These are phyloP conservation scores for Drosophila neonasuta DNA, from an alignment of 2,888 invertebrate species.

Conservation along the genomic window DNA sequence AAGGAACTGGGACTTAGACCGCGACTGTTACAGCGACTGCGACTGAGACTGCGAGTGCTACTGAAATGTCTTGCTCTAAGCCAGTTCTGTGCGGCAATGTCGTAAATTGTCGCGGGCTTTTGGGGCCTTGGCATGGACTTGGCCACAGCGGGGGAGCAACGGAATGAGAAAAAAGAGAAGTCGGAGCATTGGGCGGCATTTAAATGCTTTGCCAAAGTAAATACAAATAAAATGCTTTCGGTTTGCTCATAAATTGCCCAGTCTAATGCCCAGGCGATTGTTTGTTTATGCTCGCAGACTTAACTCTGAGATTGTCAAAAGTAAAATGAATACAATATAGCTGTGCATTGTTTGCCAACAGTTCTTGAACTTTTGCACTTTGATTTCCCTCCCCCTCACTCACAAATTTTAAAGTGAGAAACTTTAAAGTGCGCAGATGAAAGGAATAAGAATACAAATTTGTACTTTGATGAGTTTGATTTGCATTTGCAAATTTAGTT, in stretches of 20 bases:
- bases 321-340: slow-evolving; percentile 31
- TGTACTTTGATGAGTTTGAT: neutral
- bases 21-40: neutral
- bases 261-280: slow-evolving; percentile 49
- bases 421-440: neutral
- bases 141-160: slow-evolving; percentile 24
- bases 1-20: slow-evolving; percentile 14
- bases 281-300: slow-evolving; percentile 50
- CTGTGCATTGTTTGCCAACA: slow-evolving; percentile 2
- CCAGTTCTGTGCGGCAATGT: slow-evolving; percentile 45
- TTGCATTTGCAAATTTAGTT: neutral
- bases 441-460: no score
- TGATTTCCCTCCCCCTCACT: neutral
- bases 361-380: neutral
- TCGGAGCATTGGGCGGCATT: slow-evolving; percentile 24
- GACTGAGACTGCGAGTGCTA: neutral
- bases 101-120: slow-evolving; percentile 61
- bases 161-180: neutral
- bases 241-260: slow-evolving; percentile 46
- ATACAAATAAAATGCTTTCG: slow-evolving; percentile 54
- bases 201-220: slow-evolving; percentile 51
- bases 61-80: slow-evolving; percentile 52
- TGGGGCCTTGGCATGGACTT: slow-evolving; percentile 29
- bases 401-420: neutral
- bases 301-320: slow-evolving; percentile 40